These are phyloP conservation scores for Limnodromus scolopaceus DNA, from an alignment of 2,797 vertebrate genomes.

Conservation along the genomic window DNA sequence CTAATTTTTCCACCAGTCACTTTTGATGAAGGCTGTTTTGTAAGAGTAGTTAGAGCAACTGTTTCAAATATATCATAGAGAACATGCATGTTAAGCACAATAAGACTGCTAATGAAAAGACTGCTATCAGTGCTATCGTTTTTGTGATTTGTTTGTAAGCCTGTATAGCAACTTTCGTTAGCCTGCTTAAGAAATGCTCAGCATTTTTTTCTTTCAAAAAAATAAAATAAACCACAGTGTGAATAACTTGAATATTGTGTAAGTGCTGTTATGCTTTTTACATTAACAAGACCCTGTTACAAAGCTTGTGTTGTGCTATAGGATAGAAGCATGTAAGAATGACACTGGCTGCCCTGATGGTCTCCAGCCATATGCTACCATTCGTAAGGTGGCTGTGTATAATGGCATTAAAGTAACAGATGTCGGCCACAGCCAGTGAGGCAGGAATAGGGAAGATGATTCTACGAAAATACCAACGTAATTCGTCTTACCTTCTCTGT, in stretches of 20 bases:
- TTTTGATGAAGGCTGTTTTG: slow-evolving; percentile 22
- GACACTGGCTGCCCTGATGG: not conserved
- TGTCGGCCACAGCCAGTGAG: not conserved
- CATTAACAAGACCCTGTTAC: not conserved
- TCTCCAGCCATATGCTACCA: not conserved
- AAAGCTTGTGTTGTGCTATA: not conserved
- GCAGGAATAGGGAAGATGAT: not conserved
- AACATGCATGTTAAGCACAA: not conserved
- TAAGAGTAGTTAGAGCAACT: not conserved
- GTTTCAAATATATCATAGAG: not conserved
- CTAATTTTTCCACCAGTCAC: slow-evolving; percentile 15
- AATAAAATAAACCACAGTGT: not conserved
- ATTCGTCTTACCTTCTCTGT: not conserved
- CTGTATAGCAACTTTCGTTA: not conserved
- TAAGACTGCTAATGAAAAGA: not conserved
- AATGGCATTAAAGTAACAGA: slow-evolving; percentile 35
- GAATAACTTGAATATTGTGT: not conserved
- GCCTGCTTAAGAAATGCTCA: not conserved
- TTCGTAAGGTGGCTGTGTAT: not conserved
- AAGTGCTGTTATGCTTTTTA: not conserved
- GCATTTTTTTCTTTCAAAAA: not conserved
- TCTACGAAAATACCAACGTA: not conserved
- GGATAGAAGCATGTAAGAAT: not conserved
- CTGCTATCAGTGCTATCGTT: fast-evolving
- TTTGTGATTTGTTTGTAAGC: not conserved